Conservation (phyloP, 2,888 invertebrate genomes). For the Drosophila nigricruria region DNA sequence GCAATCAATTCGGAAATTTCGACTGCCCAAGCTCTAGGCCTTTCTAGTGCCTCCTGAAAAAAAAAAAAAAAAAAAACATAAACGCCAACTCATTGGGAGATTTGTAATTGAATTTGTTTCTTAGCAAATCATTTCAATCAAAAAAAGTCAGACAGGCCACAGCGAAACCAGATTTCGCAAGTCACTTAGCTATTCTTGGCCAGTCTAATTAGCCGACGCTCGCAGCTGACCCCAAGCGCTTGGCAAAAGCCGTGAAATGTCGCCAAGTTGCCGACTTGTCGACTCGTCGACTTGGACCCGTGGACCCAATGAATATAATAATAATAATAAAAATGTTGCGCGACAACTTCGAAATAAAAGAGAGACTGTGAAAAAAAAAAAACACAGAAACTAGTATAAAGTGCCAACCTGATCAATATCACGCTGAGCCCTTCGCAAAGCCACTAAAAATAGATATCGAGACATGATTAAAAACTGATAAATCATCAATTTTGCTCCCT, state of each 20-base stretch:
- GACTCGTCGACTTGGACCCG: conserved; percentile 26
- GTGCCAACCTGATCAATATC: conserved; percentile 56
- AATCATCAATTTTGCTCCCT: conserved; percentile 41
- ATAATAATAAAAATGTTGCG: conserved; percentile 13
- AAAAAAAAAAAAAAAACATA: conserved; percentile 3
- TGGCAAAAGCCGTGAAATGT: conserved; percentile 14
- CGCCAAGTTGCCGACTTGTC: conserved; percentile 6
- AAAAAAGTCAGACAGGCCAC: conserved; percentile 34
- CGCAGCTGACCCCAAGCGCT: conserved; percentile 29
- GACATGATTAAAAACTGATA: conserved; percentile 35
- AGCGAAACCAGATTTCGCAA: conserved; percentile 24
- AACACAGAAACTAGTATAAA: not conserved
- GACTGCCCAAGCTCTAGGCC: not conserved
- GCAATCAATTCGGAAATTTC: not conserved
- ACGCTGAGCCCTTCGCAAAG: conserved; percentile 41
- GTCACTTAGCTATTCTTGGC: conserved; percentile 43
- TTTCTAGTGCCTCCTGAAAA: conserved; percentile 14
- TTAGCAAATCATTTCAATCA: conserved; percentile 60
- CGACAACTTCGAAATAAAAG: conserved; percentile 4
- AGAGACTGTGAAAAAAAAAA: not conserved
- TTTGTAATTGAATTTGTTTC: conserved; percentile 24
- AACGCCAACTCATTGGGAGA: conserved; percentile 47
- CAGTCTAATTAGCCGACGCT: conserved; percentile 30
- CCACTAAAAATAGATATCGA: not conserved
- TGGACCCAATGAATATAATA: conserved; percentile 34